Conservation (phyloP, 2,888 invertebrate species). For the Stratiomys singularior region DNA sequence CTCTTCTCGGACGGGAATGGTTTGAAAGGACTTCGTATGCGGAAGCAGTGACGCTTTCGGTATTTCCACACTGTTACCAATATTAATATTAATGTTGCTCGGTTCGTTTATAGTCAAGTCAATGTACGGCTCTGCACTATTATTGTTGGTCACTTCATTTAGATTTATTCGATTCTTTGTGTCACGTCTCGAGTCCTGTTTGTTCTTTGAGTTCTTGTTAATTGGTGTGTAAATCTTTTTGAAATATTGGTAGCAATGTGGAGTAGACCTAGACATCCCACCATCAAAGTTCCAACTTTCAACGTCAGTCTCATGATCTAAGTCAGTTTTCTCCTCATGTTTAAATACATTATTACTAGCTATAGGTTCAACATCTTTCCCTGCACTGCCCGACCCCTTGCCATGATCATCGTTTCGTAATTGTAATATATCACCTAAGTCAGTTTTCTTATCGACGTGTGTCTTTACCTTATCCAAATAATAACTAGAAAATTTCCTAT, state of each 20-base stretch:
- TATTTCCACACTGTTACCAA: slow-evolving; percentile 34
- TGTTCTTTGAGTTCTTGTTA: neutral
- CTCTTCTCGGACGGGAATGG: neutral
- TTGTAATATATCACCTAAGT: too few relatives aligned
- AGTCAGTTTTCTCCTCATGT: slow-evolving; percentile 31
- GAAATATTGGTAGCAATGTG: slow-evolving; percentile 49
- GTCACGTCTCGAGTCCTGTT: too few relatives aligned
- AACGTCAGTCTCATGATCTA: neutral
- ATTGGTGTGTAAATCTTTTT: slow-evolving; percentile 23
- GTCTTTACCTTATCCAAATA: neutral
- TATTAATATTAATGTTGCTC: slow-evolving; percentile 51
- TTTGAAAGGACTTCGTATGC: neutral
- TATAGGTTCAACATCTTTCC: neutral
- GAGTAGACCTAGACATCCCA: neutral
- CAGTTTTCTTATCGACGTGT: too few relatives aligned
- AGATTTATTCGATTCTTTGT: too few relatives aligned
- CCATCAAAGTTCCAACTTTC: neutral
- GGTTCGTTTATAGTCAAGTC: slow-evolving; percentile 47
- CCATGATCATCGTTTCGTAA: too few relatives aligned
- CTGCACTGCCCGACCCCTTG: too few relatives aligned
- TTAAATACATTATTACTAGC: neutral
- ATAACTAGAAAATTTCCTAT: neutral
- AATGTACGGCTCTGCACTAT: slow-evolving; percentile 33
- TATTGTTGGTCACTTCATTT: neutral
- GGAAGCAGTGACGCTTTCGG: neutral